Conservation (phyloP, 1,140 invertebrate genomes). For the Penaeus indicus region DNA sequence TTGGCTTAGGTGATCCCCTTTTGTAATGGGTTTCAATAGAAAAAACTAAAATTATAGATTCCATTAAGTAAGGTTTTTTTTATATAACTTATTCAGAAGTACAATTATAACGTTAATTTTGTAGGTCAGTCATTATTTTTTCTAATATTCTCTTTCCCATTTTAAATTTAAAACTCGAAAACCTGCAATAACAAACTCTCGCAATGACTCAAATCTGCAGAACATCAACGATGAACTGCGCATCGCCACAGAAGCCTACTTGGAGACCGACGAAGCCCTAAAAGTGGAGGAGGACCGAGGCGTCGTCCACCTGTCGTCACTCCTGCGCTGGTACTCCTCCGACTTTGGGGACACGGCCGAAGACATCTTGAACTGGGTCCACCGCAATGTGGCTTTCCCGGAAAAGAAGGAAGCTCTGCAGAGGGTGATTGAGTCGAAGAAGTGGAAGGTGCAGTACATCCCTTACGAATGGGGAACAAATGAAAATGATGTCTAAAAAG, state of each 20-base stretch:
- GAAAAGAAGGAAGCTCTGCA: slow-evolving; percentile 39
- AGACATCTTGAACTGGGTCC: slow-evolving; percentile 58
- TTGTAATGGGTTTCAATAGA: too few relatives aligned
- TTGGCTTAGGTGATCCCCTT: too few relatives aligned
- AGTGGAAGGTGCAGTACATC: slow-evolving; percentile 56
- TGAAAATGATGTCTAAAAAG: slow-evolving; percentile 3
- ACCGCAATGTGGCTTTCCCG: slow-evolving; percentile 23
- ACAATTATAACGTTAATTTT: too few relatives aligned
- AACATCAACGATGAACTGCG: slow-evolving; percentile 59
- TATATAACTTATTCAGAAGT: too few relatives aligned
- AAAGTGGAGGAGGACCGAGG: slow-evolving; percentile 39
- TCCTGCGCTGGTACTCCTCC: slow-evolving; percentile 62
- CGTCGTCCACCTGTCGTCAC: slow-evolving; percentile 55
- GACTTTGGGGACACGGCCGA: slow-evolving; percentile 59
- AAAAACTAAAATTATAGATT: too few relatives aligned
- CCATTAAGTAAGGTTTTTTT: too few relatives aligned
- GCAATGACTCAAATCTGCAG: not conserved
- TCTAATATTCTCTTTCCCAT: not conserved
- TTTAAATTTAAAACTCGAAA: not conserved
- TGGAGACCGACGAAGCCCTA: slow-evolving; percentile 61
- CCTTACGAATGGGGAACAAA: slow-evolving; percentile 62
- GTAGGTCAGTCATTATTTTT: too few relatives aligned
- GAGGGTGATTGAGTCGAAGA: not conserved
- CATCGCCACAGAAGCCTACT: slow-evolving; percentile 58
- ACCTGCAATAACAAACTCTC: too few relatives aligned